phyloP scores from a whole-genome alignment of 2,888 invertebrate genomes.

The Taenaris catops region DNA sequence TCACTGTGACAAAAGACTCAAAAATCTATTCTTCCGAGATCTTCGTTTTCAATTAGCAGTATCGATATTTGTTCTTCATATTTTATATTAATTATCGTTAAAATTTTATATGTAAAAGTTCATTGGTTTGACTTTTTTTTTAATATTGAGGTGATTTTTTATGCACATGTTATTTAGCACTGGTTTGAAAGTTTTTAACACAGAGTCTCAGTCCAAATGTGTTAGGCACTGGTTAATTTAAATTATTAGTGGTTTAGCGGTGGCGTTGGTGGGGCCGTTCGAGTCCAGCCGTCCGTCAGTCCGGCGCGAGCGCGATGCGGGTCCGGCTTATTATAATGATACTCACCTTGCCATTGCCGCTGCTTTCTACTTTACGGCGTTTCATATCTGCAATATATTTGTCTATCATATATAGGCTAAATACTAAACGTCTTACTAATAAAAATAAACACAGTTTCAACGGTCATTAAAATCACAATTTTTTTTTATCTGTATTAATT shows the following conservation, averaged over 20 bases:
- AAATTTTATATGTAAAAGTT: constrained; percentile 3
- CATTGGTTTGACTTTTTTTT: constrained; percentile 1
- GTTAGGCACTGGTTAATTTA: constrained; percentile 3
- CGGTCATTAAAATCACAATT: no score
- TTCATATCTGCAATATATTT: constrained; percentile 82
- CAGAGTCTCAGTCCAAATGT: constrained; percentile 11
- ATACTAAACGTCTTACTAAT: no score
- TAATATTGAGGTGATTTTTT: constrained; percentile 9
- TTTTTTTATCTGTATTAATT: no score
- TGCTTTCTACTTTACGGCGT: constrained; percentile 90
- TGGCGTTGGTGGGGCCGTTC: constrained; percentile 7
- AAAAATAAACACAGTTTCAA: no score
- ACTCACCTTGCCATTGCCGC: constrained; percentile 90
- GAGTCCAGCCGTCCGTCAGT: constrained; percentile 81
- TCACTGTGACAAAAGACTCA: constrained; percentile 1
- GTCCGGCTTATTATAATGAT: constrained; percentile 74
- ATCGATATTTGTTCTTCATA: constrained; percentile 2
- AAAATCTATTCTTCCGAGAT: background rate
- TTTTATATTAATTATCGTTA: no score
- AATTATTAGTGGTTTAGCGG: background rate
- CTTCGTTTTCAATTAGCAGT: background rate
- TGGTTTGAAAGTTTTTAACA: constrained; percentile 7
- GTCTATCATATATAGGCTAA: no score
- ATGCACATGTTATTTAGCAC: constrained; percentile 15
- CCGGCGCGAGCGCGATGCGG: constrained; percentile 63